A percentile compares a stretch with the other conserved stretches of the same genome.
Evolutionary conservation across 2,113 vertebrate species (phyloP).

Genomic region (Megaceryle torquata): DNA sequence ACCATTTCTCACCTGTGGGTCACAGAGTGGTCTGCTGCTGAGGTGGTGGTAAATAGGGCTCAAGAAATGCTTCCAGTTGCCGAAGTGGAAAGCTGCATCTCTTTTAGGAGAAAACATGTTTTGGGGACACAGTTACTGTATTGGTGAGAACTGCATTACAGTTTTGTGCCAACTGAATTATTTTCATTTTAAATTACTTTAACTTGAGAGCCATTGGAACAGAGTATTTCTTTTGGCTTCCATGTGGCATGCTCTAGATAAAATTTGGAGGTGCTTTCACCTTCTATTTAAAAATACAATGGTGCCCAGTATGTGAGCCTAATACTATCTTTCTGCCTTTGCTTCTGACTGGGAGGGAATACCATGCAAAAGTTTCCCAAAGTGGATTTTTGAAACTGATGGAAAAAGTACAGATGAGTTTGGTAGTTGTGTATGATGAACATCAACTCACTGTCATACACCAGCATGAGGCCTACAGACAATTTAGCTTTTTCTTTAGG

Average conservation of each 20-base stretch:
- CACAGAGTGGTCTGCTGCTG: neutral
- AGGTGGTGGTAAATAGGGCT: neutral
- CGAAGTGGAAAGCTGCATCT: neutral
- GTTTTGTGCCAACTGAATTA: neutral
- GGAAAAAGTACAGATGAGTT: neutral
- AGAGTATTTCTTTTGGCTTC: neutral
- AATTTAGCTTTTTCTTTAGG: neutral
- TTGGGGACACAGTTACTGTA: too few relatives aligned
- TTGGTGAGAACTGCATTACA: neutral
- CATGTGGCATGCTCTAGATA: neutral
- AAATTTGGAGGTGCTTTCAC: neutral
- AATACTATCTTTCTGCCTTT: neutral
- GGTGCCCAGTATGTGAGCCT: neutral
- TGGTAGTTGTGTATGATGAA: neutral
- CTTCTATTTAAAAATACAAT: neutral
- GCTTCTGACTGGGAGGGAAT: neutral
- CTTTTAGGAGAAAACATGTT: neutral
- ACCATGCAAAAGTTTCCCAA: neutral
- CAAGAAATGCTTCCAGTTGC: neutral
- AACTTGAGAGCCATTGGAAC: neutral
- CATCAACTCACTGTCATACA: neutral
- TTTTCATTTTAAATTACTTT: neutral
- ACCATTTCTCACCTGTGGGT: rapidly evolving
- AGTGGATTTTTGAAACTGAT: neutral
- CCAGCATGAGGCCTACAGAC: neutral